phyloP scores from a whole-genome alignment of 2,888 invertebrate species.

The Erebia epiphron region DNA sequence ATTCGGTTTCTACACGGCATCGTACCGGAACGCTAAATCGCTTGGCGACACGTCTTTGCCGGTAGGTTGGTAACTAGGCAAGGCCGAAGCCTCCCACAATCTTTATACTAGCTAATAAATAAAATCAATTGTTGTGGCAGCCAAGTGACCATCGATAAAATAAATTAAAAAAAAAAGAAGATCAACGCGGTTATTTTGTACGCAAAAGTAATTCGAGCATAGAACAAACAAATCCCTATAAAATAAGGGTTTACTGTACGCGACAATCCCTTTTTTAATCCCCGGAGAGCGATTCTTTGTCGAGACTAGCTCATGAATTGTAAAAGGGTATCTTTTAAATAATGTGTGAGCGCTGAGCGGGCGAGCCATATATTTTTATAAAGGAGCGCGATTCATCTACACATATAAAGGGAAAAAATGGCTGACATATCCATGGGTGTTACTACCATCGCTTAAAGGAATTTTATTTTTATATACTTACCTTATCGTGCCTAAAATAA shows the following conservation, averaged over 20 bases:
- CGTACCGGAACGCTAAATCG: too few relatives aligned
- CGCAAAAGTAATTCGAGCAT: conserved; percentile 57
- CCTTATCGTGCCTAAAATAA: too few relatives aligned
- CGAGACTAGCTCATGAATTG: conserved; percentile 45
- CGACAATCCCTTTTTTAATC: conserved; percentile 67
- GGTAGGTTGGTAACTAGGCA: too few relatives aligned
- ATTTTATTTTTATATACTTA: too few relatives aligned
- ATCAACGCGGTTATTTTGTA: conserved; percentile 48
- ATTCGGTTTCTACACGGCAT: too few relatives aligned
- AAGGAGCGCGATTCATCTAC: background rate
- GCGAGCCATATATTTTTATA: conserved; percentile 6
- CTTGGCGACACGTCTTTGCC: too few relatives aligned
- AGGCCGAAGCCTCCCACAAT: too few relatives aligned
- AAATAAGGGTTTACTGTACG: conserved; percentile 57
- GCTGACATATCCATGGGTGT: too few relatives aligned
- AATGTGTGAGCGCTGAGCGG: conserved; percentile 16
- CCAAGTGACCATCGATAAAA: background rate
- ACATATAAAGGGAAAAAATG: too few relatives aligned
- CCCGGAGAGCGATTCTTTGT: conserved; percentile 54
- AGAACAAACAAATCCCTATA: conserved; percentile 59
- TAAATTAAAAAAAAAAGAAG: too few relatives aligned
- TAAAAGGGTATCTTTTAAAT: conserved; percentile 28
- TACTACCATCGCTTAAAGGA: too few relatives aligned
- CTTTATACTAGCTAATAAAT: too few relatives aligned
- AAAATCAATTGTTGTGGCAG: background rate